These are phyloP conservation scores for Pseudorasbora parva DNA, from an alignment of 2,113 vertebrate species.

Conservation along the genomic window DNA sequence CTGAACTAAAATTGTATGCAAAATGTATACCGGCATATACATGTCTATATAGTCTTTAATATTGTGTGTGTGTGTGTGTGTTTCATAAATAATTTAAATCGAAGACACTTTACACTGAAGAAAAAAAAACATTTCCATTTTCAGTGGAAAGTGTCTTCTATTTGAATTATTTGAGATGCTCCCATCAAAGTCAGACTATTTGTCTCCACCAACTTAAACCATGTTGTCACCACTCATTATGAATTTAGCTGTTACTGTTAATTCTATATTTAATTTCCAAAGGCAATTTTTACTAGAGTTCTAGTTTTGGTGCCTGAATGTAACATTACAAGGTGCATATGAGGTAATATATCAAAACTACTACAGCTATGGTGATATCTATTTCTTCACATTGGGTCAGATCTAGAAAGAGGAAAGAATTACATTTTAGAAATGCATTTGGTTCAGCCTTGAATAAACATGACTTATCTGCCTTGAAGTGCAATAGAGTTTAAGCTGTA, in stretches of 20 bases:
- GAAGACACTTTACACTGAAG: too few relatives aligned
- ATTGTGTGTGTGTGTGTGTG: too few relatives aligned
- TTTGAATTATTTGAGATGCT: background rate
- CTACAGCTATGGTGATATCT: background rate
- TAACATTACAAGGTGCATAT: background rate
- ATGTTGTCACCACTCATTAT: too few relatives aligned
- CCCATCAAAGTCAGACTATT: background rate
- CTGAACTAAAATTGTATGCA: too few relatives aligned
- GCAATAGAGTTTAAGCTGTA: slow-evolving; percentile 49
- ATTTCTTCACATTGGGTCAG: slow-evolving; percentile 43
- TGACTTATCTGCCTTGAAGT: slow-evolving; percentile 62
- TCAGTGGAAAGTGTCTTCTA: too few relatives aligned
- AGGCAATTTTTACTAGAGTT: background rate
- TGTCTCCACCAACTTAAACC: background rate
- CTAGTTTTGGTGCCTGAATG: slow-evolving; percentile 8
- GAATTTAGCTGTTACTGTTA: too few relatives aligned
- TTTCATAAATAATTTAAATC: too few relatives aligned
- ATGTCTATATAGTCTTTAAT: too few relatives aligned
- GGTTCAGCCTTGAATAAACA: slow-evolving; percentile 62
- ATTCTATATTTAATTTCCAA: background rate
- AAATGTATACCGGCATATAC: too few relatives aligned
- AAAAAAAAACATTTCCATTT: too few relatives aligned
- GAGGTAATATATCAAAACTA: background rate
- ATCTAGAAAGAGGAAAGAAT: slow-evolving; percentile 48
- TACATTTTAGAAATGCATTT: slow-evolving; percentile 47